A percentile compares a stretch with the other conserved stretches of the same genome.
Evolutionary conservation across 37 sponge, comb jelly and placozoan species (phyloP).

Genomic region (Ianthella basta): DNA sequence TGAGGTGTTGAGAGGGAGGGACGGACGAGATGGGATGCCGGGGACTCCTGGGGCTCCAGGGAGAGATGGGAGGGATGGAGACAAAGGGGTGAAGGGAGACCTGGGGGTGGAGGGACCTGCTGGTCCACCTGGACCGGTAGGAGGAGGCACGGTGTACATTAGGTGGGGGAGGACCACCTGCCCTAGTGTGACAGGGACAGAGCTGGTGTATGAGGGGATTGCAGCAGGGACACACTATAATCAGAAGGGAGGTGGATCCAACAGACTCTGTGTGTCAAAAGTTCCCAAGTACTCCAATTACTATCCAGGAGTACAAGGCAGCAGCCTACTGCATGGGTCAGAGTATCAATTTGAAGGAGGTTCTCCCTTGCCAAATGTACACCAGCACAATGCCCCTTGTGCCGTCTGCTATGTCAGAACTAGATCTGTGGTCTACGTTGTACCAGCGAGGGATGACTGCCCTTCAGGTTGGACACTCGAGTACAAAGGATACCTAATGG

Average conservation of each 20-base stretch:
- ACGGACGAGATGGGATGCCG: constrained; percentile 35
- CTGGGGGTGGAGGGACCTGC: not conserved
- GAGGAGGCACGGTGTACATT: constrained; percentile 46
- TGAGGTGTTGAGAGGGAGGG: constrained; percentile 40
- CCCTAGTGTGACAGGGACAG: constrained; percentile 37
- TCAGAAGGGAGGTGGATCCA: constrained; percentile 52
- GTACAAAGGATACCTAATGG: constrained; percentile 69
- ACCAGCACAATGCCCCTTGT: constrained; percentile 50
- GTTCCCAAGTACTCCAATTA: constrained; percentile 27
- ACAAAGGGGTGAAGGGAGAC: constrained; percentile 6
- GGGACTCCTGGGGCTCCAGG: constrained; percentile 27
- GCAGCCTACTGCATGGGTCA: constrained; percentile 25
- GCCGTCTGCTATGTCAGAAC: constrained; percentile 52
- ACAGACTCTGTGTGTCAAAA: constrained; percentile 60
- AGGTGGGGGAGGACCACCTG: constrained; percentile 59
- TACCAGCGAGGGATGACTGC: constrained; percentile 52
- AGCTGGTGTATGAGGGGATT: constrained; percentile 31
- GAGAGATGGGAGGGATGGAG: not conserved
- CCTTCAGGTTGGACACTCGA: constrained; percentile 51
- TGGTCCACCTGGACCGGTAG: constrained; percentile 30
- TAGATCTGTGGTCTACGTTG: constrained; percentile 34
- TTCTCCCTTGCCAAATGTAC: not conserved
- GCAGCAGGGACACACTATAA: constrained; percentile 2
- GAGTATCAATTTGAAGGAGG: constrained; percentile 30
- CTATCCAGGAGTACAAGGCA: constrained; percentile 5